Evolutionary conservation across 2,113 vertebrate genomes (phyloP).

Genomic region (Galeopterus variegatus): DNA sequence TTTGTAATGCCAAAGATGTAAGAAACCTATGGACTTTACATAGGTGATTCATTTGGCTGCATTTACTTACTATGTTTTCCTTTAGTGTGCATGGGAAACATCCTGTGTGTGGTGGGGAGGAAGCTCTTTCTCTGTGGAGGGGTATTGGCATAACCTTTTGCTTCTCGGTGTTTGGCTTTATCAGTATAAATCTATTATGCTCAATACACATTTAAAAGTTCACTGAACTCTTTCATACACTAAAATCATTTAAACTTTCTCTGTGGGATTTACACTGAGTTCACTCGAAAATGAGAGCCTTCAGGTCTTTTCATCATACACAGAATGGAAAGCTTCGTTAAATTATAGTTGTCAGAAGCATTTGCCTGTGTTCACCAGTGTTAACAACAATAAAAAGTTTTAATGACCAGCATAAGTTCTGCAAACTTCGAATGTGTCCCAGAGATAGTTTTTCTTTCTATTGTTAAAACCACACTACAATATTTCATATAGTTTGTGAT

Average conservation of each 20-base stretch:
- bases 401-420: background rate
- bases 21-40: background rate
- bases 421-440: background rate
- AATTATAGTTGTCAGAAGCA: background rate
- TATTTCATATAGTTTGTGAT: background rate
- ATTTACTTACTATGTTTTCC: background rate
- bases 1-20: background rate
- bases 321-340: background rate
- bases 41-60: background rate
- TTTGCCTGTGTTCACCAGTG: background rate
- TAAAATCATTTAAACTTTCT: background rate
- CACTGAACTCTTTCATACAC: background rate
- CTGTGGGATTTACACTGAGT: background rate
- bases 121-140: background rate
- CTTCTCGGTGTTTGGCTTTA: background rate
- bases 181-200: background rate
- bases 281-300: background rate
- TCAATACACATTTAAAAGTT: slow-evolving; percentile 43
- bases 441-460: background rate
- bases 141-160: background rate
- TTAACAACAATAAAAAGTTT: background rate
- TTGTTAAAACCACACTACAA: background rate
- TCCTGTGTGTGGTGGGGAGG: too few species aligned
- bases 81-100: background rate
- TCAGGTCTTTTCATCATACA: background rate